Evolutionary conservation across 2,797 vertebrate species (phyloP), one percentile per base, ranked within the genome.

Genomic region (Enteromius anoplus): DNA sequence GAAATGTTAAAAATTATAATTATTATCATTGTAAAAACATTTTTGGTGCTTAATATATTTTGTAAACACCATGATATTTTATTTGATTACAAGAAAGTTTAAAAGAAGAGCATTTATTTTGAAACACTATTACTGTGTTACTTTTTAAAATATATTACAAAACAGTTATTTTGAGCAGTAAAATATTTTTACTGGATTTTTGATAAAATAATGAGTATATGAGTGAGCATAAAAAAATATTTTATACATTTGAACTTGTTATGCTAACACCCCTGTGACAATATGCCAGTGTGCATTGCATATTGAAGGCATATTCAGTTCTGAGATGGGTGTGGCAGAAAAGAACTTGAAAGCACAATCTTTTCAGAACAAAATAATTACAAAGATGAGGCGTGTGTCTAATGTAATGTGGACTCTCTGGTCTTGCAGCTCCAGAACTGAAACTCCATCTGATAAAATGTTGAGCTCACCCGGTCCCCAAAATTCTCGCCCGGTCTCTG

Each of bases 401-500:
- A 9, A 15, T 5, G 6, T 84, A 73, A 64, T 55, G 55, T 78
- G 19, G 49, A 51, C 70, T 75, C 73, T 82, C 47, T 84, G 80
- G 32, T 75, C 62, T 49, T 83, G 19, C 75, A 96, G 95, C 75
- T 95, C 94, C 80, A 95, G 95, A 91, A 98, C 97, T 32, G 97
- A 99, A 84, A 99, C 98, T 10, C 98, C 98, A 0, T 94, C 97
- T 90, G 97, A 99, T 90, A 93, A 94, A 75, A 97, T 95, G 94
- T 69, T 97, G 93, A 91, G 88, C 75, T 96, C 96, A 34, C 89
- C 90, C 2, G 92, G 92, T 92, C 90, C 90, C 71, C 93, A 92
- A 85, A 94, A 86, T 76, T 70, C 87, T 68, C 94, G 92, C 62
- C 94, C 95, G 12, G 92, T 84, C 78, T 93, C 96, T 3, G 96